These are phyloP conservation scores for Solenopsis invicta DNA, from an alignment of 1,140 invertebrate genomes.

Conservation along the genomic window DNA sequence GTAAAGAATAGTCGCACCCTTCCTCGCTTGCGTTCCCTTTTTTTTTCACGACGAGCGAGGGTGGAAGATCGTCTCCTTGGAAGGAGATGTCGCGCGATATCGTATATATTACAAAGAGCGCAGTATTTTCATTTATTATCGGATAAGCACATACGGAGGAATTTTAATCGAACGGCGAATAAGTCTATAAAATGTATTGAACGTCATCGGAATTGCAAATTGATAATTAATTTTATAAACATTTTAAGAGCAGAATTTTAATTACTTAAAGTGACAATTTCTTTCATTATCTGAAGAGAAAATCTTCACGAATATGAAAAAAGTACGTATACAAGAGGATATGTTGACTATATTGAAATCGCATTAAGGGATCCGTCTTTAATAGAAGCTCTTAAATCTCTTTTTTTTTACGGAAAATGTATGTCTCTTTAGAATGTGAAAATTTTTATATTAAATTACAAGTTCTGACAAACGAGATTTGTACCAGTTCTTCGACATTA, in stretches of 20 bases:
- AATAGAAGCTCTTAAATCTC: background rate
- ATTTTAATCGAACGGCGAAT: background rate
- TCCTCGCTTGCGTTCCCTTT: conserved; percentile 66
- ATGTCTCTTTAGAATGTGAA: background rate
- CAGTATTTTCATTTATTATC: conserved; percentile 17
- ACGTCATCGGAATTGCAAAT: background rate
- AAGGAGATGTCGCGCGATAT: conserved; percentile 39
- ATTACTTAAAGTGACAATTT: background rate
- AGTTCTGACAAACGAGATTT: conserved; percentile 16
- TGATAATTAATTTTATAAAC: background rate
- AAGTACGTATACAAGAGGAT: background rate
- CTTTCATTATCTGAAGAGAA: background rate
- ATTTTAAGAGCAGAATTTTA: background rate
- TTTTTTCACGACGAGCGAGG: conserved; percentile 50
- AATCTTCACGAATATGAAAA: background rate
- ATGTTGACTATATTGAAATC: background rate
- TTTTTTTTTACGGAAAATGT: background rate
- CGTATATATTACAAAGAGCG: background rate
- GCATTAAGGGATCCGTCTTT: conserved; percentile 1
- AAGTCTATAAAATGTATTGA: background rate
- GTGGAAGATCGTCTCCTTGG: conserved; percentile 38
- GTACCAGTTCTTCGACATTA: conserved; percentile 32
- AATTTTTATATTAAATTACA: conserved; percentile 19
- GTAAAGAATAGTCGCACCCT: conserved; percentile 70
- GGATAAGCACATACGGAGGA: background rate